phyloP scores from a whole-genome alignment of 2,888 invertebrate genomes.

The Drosophila pseudotalamancana region DNA sequence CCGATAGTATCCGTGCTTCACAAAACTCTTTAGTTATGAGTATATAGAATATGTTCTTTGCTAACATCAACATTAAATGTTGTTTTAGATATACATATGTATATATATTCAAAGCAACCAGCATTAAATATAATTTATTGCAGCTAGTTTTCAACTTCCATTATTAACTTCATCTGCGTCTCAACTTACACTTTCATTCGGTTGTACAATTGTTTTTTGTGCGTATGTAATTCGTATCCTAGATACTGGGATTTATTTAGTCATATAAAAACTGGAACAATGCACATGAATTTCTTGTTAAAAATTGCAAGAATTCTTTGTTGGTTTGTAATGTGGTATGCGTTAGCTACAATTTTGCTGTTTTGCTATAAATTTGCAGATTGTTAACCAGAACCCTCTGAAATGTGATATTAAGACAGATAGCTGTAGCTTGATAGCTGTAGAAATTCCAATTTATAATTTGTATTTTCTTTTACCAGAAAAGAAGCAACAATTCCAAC shows the following conservation, averaged over 20 bases:
- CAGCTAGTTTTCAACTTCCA: slow-evolving; percentile 30
- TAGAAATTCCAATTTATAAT: not conserved
- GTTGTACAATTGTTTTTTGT: slow-evolving; percentile 66
- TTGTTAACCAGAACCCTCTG: slow-evolving; percentile 19
- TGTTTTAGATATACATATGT: slow-evolving; percentile 5
- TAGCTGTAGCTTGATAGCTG: not conserved
- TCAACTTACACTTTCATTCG: slow-evolving; percentile 25
- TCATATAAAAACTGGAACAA: slow-evolving; percentile 71
- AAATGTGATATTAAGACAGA: slow-evolving; percentile 2
- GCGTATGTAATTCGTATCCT: slow-evolving; percentile 67
- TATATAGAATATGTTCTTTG: slow-evolving; percentile 14
- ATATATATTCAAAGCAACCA: slow-evolving; percentile 28
- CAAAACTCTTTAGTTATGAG: slow-evolving; percentile 22
- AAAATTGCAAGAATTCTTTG: slow-evolving; percentile 57
- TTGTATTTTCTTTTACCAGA: not conserved
- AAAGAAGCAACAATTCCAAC: too few relatives aligned
- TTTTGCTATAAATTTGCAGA: slow-evolving; percentile 35
- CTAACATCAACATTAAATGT: slow-evolving; percentile 49
- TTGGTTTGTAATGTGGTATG: slow-evolving; percentile 42
- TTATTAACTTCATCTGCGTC: slow-evolving; percentile 12
- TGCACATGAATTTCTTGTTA: slow-evolving; percentile 53
- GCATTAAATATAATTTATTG: slow-evolving; percentile 21
- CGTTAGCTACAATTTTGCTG: slow-evolving; percentile 57
- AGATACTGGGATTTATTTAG: slow-evolving; percentile 47
- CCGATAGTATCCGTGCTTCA: slow-evolving; percentile 14